A percentile compares a stretch with the other conserved stretches of the same genome.
Conservation (phyloP, 2,113 vertebrate genomes). For the Corynorhinus townsendii region DNA sequence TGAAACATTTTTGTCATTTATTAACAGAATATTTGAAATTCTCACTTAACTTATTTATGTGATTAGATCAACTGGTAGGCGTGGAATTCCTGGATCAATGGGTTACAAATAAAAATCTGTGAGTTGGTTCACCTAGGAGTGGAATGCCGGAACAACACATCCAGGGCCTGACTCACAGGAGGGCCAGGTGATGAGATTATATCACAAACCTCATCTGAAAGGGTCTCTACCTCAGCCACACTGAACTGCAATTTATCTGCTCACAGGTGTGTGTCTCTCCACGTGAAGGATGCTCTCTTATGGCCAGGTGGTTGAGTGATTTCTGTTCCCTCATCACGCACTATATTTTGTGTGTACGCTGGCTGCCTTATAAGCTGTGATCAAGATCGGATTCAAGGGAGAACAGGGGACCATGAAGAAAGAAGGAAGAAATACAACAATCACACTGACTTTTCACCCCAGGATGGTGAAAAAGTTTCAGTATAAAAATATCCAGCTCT, state of each 20-base stretch:
- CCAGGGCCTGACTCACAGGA: neutral
- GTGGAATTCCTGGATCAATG: neutral
- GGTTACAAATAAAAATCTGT: neutral
- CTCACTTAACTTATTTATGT: neutral
- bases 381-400: neutral
- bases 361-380: neutral
- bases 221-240: neutral
- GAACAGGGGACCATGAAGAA: neutral
- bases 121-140: neutral
- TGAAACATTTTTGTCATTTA: slow-evolving; percentile 3
- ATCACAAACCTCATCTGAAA: neutral
- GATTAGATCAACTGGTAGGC: neutral
- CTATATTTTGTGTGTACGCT: no score
- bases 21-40: neutral
- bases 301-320: neutral
- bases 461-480: neutral
- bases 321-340: neutral
- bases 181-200: neutral
- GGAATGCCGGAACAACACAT: neutral
- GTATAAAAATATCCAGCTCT: neutral
- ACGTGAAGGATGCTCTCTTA: neutral
- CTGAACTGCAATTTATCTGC: neutral
- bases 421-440: neutral
- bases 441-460: neutral
- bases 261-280: neutral